A percentile compares a stretch with the other conserved stretches of the same genome.
These are phyloP conservation scores for Lordiphosa stackelbergi DNA, from an alignment of 1,140 invertebrate genomes.

Conservation along the genomic window DNA sequence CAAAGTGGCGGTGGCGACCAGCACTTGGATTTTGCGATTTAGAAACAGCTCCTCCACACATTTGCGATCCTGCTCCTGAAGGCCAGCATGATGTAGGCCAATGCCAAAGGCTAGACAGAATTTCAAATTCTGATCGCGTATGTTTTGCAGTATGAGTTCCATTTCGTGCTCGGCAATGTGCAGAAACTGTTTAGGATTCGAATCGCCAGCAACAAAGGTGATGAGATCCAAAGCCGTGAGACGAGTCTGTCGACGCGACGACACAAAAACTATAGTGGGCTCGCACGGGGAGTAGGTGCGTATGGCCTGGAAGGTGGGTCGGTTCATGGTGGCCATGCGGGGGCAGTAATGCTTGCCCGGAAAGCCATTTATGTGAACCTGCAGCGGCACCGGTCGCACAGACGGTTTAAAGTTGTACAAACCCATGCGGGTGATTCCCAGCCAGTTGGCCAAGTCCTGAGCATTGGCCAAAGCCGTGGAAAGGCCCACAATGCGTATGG, in stretches of 20 bases:
- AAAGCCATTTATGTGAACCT: slow-evolving; percentile 94
- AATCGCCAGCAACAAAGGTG: slow-evolving; percentile 92
- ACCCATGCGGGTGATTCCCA: slow-evolving; percentile 93
- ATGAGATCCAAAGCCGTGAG: slow-evolving; percentile 98
- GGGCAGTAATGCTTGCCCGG: slow-evolving; percentile 98
- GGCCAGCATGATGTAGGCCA: slow-evolving; percentile 97
- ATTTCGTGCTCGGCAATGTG: slow-evolving; percentile 92
- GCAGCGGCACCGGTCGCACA: slow-evolving; percentile 96
- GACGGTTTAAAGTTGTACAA: slow-evolving; percentile 98
- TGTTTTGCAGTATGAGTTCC: slow-evolving; percentile 84
- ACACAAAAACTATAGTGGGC: slow-evolving; percentile 97
- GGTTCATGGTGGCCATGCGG: slow-evolving; percentile 99
- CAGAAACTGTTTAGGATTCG: slow-evolving; percentile 96
- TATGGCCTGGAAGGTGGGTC: slow-evolving; percentile 98
- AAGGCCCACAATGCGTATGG: slow-evolving; percentile 93
- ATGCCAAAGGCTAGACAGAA: slow-evolving; percentile 97
- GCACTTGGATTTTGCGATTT: slow-evolving; percentile 98
- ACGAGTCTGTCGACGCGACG: slow-evolving; percentile 97
- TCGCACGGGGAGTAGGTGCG: slow-evolving; percentile 93
- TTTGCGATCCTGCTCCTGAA: slow-evolving; percentile 93
- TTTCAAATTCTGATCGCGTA: slow-evolving; percentile 95
- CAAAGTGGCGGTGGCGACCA: slow-evolving; percentile 97
- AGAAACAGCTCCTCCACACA: slow-evolving; percentile 97
- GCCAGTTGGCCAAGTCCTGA: slow-evolving; percentile 96
- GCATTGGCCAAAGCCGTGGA: slow-evolving; percentile 99